Percentiles rank a stretch among this genome's conserved stretches.
phyloP scores from a whole-genome alignment of 2,888 invertebrate genomes.

The Mantis religiosa region DNA sequence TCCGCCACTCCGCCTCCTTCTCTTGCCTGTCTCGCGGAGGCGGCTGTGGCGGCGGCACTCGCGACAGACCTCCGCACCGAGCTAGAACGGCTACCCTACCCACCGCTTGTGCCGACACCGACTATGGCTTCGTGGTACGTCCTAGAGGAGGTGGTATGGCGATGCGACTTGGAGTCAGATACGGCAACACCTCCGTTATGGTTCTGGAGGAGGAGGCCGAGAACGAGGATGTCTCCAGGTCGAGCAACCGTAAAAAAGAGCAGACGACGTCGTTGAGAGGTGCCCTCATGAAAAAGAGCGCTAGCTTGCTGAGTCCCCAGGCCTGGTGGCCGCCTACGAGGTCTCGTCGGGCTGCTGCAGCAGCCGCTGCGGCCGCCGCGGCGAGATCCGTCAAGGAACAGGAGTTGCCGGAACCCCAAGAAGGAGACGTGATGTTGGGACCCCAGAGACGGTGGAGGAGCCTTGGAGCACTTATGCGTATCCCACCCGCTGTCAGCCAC shows the following conservation, averaged over 20 bases:
- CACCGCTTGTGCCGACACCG: conserved; percentile 37
- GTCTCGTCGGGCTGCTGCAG: conserved; percentile 23
- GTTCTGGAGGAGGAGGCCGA: conserved; percentile 32
- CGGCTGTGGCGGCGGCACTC: conserved; percentile 23
- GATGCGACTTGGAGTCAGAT: conserved; percentile 25
- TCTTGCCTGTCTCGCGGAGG: conserved; percentile 46
- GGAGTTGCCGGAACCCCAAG: conserved; percentile 28
- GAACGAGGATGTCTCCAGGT: conserved; percentile 20
- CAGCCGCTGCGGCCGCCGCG: neutral
- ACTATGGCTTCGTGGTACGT: conserved; percentile 42
- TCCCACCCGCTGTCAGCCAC: conserved; percentile 34
- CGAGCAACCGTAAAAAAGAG: conserved; percentile 20
- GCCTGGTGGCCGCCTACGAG: conserved; percentile 36
- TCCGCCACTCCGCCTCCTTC: conserved; percentile 49
- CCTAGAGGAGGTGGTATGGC: conserved; percentile 29
- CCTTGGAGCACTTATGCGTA: conserved; percentile 45
- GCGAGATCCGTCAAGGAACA: conserved; percentile 20
- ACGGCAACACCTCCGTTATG: conserved; percentile 30
- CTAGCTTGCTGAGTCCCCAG: conserved; percentile 35
- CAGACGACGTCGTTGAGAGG: conserved; percentile 31
- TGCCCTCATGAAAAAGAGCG: conserved; percentile 36
- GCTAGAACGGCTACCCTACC: conserved; percentile 47
- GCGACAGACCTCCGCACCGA: conserved; percentile 39
- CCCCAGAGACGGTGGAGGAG: conserved; percentile 47
- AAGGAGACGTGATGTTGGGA: conserved; percentile 33